Percentiles rank a stretch among this genome's conserved stretches.
phyloP scores from a whole-genome alignment of 2,797 vertebrate species.

The Melanotaenia trifasciata region DNA sequence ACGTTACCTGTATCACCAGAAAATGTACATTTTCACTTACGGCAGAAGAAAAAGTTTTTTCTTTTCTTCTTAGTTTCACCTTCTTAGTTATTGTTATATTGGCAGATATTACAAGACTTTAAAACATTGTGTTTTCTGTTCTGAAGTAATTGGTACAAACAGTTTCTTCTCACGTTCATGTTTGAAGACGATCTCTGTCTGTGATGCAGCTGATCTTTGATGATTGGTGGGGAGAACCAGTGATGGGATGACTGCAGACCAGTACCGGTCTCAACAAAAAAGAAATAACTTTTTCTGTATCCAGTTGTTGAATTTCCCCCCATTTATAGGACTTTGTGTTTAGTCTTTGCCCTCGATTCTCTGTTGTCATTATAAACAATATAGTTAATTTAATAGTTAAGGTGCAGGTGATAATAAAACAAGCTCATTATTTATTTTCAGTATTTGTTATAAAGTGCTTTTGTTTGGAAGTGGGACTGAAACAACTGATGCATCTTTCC shows the following conservation, averaged over 20 bases:
- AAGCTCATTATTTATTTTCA: neutral
- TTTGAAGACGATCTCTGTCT: no score
- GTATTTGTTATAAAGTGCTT: neutral
- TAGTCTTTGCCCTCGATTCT: neutral
- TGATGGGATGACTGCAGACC: neutral
- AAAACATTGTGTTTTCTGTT: no score
- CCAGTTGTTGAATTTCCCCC: neutral
- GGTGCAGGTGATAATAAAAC: neutral
- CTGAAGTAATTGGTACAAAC: no score
- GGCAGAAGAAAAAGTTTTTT: neutral
- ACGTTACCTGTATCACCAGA: neutral
- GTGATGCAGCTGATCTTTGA: no score
- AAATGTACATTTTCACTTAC: neutral
- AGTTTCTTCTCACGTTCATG: no score
- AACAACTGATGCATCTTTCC: neutral
- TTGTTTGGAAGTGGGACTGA: neutral
- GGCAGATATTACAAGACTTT: no score
- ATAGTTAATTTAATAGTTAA: neutral
- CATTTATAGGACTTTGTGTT: no score
- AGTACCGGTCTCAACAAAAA: neutral
- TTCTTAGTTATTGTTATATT: no score
- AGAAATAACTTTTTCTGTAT: neutral
- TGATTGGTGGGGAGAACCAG: neutral
- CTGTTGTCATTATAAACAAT: no score
- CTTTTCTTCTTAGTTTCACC: neutral